phyloP scores from a whole-genome alignment of 2,797 vertebrate species.

The Coranthus polyacanthus region DNA sequence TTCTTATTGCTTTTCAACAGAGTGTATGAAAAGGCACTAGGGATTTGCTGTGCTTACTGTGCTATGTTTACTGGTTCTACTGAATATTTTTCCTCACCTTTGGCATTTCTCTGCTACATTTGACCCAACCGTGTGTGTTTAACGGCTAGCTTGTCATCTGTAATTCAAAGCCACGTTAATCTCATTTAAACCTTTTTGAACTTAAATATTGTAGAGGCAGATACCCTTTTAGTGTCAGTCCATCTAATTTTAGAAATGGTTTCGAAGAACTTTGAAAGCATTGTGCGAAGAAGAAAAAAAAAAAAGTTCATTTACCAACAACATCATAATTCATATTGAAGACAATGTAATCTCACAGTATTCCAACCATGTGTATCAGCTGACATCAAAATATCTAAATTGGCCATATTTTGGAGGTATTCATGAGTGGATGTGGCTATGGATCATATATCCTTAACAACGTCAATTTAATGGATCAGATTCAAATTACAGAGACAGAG shows the following conservation, averaged over 20 bases:
- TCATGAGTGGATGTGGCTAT: conserved; percentile 41
- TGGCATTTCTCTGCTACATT: conserved; percentile 53
- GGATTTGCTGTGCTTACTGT: conserved; percentile 65
- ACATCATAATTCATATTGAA: conserved; percentile 14
- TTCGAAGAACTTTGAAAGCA: conserved; percentile 9
- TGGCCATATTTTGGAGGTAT: conserved; percentile 36
- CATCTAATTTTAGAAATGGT: conserved; percentile 30
- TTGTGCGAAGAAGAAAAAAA: conserved; percentile 5
- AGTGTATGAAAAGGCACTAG: conserved; percentile 77
- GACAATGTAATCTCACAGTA: conserved; percentile 15
- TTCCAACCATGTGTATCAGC: conserved; percentile 29
- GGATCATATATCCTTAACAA: conserved; percentile 57
- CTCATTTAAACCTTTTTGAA: conserved; percentile 10
- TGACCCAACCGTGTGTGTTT: conserved; percentile 42
- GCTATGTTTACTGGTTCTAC: conserved; percentile 62
- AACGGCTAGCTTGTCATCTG: conserved; percentile 26
- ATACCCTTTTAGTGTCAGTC: conserved; percentile 9
- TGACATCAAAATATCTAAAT: conserved; percentile 43
- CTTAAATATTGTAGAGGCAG: conserved; percentile 13
- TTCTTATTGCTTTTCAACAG: conserved; percentile 81
- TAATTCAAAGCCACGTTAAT: conserved; percentile 45
- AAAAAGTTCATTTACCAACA: conserved; percentile 23
- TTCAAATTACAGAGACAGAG: conserved; percentile 51
- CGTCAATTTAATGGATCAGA: conserved; percentile 51
- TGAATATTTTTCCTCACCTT: conserved; percentile 67